phyloP scores from a whole-genome alignment of 2,113 vertebrate genomes.

The Anarrhichthys ocellatus region DNA sequence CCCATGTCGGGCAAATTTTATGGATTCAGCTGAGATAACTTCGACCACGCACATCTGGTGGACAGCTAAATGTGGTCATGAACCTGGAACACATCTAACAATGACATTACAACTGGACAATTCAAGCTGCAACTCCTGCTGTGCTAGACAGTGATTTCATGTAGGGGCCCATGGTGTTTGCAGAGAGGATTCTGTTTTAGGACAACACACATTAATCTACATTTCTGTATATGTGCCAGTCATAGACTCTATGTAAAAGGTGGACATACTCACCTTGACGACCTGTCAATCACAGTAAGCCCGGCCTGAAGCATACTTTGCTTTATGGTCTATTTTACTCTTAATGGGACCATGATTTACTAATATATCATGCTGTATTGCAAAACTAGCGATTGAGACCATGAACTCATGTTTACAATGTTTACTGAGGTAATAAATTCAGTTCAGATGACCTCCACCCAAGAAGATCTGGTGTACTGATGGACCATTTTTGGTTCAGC shows the following conservation, averaged over 20 bases:
- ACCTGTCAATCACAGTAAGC: too few relatives aligned
- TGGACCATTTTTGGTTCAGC: slow-evolving; percentile 4
- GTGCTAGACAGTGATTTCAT: neutral
- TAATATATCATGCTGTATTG: neutral
- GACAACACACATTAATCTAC: neutral
- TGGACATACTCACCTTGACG: neutral
- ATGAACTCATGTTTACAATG: neutral
- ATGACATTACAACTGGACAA: neutral
- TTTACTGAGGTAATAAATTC: neutral
- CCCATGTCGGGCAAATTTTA: neutral
- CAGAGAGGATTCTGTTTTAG: neutral
- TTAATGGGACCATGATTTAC: too few relatives aligned
- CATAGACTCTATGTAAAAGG: neutral
- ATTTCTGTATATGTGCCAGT: neutral
- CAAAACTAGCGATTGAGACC: neutral
- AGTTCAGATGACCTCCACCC: neutral
- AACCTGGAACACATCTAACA: neutral
- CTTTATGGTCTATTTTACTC: too few relatives aligned
- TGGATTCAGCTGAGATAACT: neutral
- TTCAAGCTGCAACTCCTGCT: neutral
- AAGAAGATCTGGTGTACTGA: neutral
- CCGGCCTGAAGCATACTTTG: too few relatives aligned
- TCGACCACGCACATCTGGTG: neutral
- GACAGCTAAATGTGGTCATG: neutral
- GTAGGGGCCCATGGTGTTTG: neutral